These are phyloP conservation scores for Dryobates pubescens DNA, from an alignment of 2,797 vertebrate genomes.

Conservation along the genomic window DNA sequence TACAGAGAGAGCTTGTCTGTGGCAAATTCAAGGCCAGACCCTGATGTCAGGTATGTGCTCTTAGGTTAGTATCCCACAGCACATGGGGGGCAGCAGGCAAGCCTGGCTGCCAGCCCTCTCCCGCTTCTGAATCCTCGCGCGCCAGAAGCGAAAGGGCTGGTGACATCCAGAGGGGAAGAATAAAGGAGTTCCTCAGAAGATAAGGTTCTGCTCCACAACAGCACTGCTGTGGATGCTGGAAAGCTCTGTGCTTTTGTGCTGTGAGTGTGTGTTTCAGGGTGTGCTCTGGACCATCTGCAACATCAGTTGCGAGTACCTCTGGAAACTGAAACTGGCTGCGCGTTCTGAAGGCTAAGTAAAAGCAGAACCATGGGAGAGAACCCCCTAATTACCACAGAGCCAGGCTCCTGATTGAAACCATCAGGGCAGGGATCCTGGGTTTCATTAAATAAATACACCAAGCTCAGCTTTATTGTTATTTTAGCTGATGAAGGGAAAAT, in stretches of 20 bases:
- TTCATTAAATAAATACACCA: slow-evolving; percentile 67
- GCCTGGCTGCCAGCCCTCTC: neutral
- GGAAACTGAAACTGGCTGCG: slow-evolving; percentile 62
- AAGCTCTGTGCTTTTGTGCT: neutral
- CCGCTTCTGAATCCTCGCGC: neutral
- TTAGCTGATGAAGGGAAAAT: slow-evolving; percentile 62
- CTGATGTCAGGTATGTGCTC: neutral
- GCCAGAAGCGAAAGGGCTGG: neutral
- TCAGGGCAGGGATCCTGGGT: slow-evolving; percentile 65
- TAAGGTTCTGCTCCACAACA: neutral
- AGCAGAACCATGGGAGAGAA: slow-evolving; percentile 68
- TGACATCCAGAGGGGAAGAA: neutral
- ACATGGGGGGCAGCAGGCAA: neutral
- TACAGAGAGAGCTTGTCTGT: neutral
- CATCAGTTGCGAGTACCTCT: slow-evolving; percentile 44
- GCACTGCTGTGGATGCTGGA: neutral
- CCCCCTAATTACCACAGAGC: slow-evolving; percentile 70
- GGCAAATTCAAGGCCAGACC: neutral
- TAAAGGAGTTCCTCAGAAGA: neutral
- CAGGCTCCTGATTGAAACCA: slow-evolving; percentile 77
- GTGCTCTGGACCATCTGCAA: slow-evolving; percentile 48
- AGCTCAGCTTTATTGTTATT: slow-evolving; percentile 59
- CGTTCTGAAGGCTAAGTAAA: slow-evolving; percentile 74
- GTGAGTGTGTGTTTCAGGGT: neutral
- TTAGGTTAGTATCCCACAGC: neutral